phyloP scores from a whole-genome alignment of 2,113 vertebrate species.

The Sebastes schlegelii region DNA sequence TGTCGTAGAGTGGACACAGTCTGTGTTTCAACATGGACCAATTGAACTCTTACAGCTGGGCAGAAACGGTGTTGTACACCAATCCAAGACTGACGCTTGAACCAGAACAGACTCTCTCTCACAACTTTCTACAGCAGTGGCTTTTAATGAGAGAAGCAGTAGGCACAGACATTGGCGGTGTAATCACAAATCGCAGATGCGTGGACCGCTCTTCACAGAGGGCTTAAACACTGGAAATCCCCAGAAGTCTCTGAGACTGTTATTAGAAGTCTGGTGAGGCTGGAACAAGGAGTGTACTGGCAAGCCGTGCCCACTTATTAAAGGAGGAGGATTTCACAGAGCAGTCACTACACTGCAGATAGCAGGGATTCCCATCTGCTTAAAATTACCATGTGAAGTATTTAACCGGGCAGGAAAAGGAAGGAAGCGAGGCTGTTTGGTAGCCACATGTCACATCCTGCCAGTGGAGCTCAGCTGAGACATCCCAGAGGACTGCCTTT shows the following conservation, averaged over 20 bases:
- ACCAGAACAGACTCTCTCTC: constrained; percentile 3
- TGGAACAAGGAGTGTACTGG: constrained; percentile 63
- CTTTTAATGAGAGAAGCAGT: constrained; percentile 43
- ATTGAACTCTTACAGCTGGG: constrained; percentile 12
- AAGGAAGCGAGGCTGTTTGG: constrained; percentile 45
- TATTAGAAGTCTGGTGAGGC: constrained; percentile 75
- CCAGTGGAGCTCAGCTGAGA: constrained; percentile 41
- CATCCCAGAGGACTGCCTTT: constrained; percentile 5
- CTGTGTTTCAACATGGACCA: not conserved
- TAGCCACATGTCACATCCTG: constrained; percentile 63
- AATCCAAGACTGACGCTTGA: constrained; percentile 1
- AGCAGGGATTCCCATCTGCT: constrained; percentile 67
- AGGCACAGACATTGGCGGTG: constrained; percentile 7
- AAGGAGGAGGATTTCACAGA: constrained; percentile 61
- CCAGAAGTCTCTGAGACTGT: constrained; percentile 65
- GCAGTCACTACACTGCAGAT: constrained; percentile 55
- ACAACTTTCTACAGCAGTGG: constrained; percentile 2
- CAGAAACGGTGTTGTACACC: not conserved
- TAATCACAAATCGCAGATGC: constrained; percentile 65
- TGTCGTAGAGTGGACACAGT: not conserved
- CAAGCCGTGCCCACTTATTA: constrained; percentile 70
- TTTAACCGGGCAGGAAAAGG: constrained; percentile 61
- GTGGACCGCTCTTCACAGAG: constrained; percentile 43
- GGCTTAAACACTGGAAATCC: constrained; percentile 59
- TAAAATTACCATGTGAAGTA: constrained; percentile 56